Base-by-base conservation (phyloP, 2,888 invertebrate species). In the Orchesellides sinensis region DNA sequence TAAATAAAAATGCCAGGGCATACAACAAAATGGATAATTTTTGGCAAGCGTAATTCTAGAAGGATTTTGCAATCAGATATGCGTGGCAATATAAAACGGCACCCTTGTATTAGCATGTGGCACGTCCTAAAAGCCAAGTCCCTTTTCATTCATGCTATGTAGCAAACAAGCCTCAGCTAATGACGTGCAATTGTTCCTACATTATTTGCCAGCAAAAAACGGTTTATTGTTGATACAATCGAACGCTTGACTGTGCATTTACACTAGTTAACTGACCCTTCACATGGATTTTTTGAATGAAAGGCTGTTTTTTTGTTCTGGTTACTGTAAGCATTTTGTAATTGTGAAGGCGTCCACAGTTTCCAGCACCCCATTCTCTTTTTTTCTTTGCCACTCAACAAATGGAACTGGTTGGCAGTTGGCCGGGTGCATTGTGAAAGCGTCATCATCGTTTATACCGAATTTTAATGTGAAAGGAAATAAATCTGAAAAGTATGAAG, bases 271-370 rank as follows among this genome's bases (percentile, higher is more conserved):
- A 49, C 47, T 69, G 69, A 27, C 69, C 69, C 69, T 69, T 52
- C 69, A 69, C 21, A 23, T 17, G 2, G 23, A n/a, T 63, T 63
- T 17, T 35, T 35, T 63, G 12, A 40, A 12, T 40, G 12, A 8
- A 23, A 63, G 25, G 8, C 5, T 3, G 19, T 61, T 78, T 25
- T 72, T 63, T 35, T 54, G 12, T 54, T 54, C 56, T 19, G 45
- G 45, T 68, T 65, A 49, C 52, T 80, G 72, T 63, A 70, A 69
- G n/a, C 61, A 40, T 66, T 72, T 66, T 73, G 65, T 80, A 80
- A 80, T 73, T 66, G 80, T 66, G 73, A 80, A 80, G 80, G 80
- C 80, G 80, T 80, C 70, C 66, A 56, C 12, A 25, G 17, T 52
- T 63, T 65, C 54, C 61, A 70, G 29, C 63, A 78, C 52, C 78